Percentiles rank a stretch among this genome's conserved stretches.
These are phyloP conservation scores for Trachelus tabidus DNA, from an alignment of 2,888 invertebrate genomes.

Conservation along the genomic window DNA sequence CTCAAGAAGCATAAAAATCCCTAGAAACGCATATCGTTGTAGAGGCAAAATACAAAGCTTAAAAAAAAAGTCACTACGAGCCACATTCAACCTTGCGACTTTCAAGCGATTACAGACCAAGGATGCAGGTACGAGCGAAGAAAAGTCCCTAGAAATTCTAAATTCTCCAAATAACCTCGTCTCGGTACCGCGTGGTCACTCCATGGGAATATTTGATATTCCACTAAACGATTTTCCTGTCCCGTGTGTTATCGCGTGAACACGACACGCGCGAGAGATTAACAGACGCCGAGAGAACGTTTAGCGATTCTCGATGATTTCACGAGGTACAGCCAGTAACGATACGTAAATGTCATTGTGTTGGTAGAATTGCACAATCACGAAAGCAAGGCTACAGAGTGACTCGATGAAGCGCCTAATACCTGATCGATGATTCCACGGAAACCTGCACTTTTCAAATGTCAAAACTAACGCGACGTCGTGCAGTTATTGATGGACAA, in stretches of 20 bases:
- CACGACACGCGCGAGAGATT: background rate
- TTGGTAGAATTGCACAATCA: conserved; percentile 43
- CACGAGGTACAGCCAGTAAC: background rate
- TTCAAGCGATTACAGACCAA: too few relatives aligned
- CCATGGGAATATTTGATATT: too few relatives aligned
- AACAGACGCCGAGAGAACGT: background rate
- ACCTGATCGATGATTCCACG: conserved; percentile 29
- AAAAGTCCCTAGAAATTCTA: background rate
- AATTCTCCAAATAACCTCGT: background rate
- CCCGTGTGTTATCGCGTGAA: background rate
- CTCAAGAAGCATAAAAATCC: background rate
- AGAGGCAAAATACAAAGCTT: too few relatives aligned
- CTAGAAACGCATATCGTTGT: background rate
- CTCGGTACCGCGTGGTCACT: too few relatives aligned
- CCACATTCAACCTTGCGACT: too few relatives aligned
- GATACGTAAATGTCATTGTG: background rate
- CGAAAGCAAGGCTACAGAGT: conserved; percentile 46
- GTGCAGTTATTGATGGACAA: background rate
- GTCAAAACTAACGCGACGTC: conserved; percentile 12
- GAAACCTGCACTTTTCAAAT: conserved; percentile 24
- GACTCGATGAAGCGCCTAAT: conserved; percentile 25
- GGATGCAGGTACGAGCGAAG: too few relatives aligned
- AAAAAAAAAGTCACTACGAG: too few relatives aligned
- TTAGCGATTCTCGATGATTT: background rate
- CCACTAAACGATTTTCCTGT: too few relatives aligned